phyloP scores from a whole-genome alignment of 2,113 vertebrate genomes.

The Bettongia penicillata region DNA sequence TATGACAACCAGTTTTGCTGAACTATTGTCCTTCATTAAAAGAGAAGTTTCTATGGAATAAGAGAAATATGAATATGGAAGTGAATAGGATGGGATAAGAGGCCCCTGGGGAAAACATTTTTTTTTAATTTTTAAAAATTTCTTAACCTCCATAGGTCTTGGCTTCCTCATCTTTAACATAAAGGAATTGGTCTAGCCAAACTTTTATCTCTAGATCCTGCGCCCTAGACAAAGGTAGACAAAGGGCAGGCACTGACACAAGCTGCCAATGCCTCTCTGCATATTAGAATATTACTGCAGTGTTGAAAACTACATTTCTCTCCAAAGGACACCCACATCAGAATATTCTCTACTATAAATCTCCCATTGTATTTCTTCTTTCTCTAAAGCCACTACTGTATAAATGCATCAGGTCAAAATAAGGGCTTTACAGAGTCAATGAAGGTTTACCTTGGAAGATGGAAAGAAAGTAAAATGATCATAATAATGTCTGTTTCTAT shows the following conservation, averaged over 20 bases:
- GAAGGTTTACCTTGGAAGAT: neutral
- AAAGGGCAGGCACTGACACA: neutral
- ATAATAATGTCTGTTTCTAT: neutral
- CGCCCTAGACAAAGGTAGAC: neutral
- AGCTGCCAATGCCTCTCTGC: constrained; percentile 37
- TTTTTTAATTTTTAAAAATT: neutral
- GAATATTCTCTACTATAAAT: constrained; percentile 55
- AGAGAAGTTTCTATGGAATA: neutral
- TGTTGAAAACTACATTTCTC: constrained; percentile 60
- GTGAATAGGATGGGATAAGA: rapidly evolving
- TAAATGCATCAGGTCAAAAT: neutral
- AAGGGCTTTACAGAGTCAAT: neutral
- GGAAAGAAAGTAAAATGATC: neutral
- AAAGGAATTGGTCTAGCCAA: neutral
- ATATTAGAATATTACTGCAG: constrained; percentile 34
- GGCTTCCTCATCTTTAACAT: neutral
- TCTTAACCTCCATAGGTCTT: neutral
- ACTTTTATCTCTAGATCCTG: neutral
- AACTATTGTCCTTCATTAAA: neutral
- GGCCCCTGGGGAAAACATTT: rapidly evolving
- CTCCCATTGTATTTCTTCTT: constrained; percentile 17
- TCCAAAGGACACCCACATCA: constrained; percentile 53
- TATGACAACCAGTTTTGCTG: neutral
- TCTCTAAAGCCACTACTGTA: neutral
- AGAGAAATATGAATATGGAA: neutral